These are phyloP conservation scores for Etheostoma cragini DNA, from an alignment of 2,113 vertebrate genomes.

Conservation along the genomic window DNA sequence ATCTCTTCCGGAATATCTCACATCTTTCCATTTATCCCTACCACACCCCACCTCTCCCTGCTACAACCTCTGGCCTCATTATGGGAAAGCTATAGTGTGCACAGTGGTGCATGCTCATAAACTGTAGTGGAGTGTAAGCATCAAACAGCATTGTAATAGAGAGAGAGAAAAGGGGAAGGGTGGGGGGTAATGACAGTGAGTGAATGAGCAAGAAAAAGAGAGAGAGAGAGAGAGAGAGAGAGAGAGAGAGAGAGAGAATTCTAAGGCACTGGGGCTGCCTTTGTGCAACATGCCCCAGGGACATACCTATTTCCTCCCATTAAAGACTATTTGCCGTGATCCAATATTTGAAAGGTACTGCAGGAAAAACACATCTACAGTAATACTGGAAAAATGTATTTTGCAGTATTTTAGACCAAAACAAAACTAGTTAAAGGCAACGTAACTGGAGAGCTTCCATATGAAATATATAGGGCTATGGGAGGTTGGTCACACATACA, in stretches of 20 bases:
- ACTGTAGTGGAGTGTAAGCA: conserved; percentile 45
- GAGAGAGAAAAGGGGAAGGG: conserved; percentile 35
- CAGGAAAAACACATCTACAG: conserved; percentile 64
- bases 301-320: conserved; percentile 78
- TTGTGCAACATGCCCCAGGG: conserved; percentile 66
- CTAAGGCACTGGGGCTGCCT: conserved; percentile 45
- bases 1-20: conserved; percentile 48
- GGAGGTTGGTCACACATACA: conserved; percentile 24
- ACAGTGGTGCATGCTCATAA: conserved; percentile 41
- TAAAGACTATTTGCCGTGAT: conserved; percentile 77
- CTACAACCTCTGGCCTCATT: conserved; percentile 53
- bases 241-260: conserved; percentile 14
- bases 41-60: conserved; percentile 1
- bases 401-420: conserved; percentile 36
- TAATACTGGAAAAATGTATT: conserved; percentile 52
- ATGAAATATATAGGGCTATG: conserved; percentile 33
- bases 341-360: conserved; percentile 73
- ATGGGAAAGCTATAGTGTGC: conserved; percentile 51
- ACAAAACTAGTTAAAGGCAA: conserved; percentile 55
- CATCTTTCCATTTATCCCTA: conserved; percentile 56
- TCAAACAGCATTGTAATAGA: conserved; percentile 58
- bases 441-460: conserved; percentile 16
- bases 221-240: conserved; percentile 9
- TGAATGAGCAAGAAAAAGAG: conserved; percentile 26
- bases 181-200: conserved; percentile 26